Percentiles rank a stretch among this genome's conserved stretches.
phyloP scores from a whole-genome alignment of 1,140 invertebrate species.

The Laupala kohalensis region DNA sequence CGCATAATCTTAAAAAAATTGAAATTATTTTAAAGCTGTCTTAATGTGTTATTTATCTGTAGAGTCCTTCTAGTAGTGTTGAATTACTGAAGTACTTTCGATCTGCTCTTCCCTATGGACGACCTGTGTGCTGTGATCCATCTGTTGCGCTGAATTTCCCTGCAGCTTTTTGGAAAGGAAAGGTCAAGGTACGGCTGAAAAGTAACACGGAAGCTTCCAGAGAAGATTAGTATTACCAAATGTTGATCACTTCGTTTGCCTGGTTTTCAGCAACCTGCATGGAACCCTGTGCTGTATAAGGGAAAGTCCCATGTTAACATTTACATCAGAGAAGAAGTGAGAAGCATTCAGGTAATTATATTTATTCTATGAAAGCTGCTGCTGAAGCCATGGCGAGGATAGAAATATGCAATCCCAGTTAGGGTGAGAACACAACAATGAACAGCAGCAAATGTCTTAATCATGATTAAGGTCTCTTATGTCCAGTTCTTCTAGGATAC shows the following conservation, averaged over 20 bases:
- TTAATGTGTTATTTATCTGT: no score
- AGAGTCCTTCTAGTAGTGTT: no score
- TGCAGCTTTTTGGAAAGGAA: not conserved
- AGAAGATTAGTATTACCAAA: not conserved
- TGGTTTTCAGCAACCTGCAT: not conserved
- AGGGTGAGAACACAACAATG: no score
- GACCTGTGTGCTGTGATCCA: not conserved
- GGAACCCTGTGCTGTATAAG: not conserved
- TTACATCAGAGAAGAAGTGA: not conserved
- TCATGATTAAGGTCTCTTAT: no score
- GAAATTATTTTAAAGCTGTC: no score
- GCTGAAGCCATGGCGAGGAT: no score
- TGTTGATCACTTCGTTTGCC: not conserved
- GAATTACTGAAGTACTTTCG: not conserved
- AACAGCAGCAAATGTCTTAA: no score
- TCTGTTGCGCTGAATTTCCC: not conserved
- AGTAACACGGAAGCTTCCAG: no score
- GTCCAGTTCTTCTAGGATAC: no score
- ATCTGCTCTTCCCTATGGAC: not conserved
- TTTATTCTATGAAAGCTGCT: not conserved
- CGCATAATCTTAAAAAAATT: no score
- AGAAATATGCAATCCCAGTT: no score
- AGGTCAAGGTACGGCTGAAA: not conserved
- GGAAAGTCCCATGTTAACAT: not conserved
- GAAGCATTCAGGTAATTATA: not conserved